Evolutionary conservation across 2,888 invertebrate species (phyloP), one percentile per base, ranked within the genome.

Genomic region (Leucophora obtusa): DNA sequence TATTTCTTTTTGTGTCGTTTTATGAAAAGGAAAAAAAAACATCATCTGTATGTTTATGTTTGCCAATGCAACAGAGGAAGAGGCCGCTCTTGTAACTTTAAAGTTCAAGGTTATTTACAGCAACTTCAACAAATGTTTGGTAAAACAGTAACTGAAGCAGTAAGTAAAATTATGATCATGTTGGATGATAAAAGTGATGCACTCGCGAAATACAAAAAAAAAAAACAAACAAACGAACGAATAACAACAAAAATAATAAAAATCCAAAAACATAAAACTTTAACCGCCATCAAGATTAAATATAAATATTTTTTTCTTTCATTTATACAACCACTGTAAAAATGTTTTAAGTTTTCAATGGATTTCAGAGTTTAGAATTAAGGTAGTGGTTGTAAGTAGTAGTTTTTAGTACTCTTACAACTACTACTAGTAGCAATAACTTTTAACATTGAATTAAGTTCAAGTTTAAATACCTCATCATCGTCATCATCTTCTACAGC

Each of bases 21-120:
- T 68, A 54, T 65, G 60, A 66, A 66, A 43, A 28, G 56, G 50
- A 62, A 21, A 63, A 47, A 68, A 69, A 75, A 51, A 58, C 47
- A 54, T 60, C 65, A 28, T 58, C 35, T 60, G 28, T 56, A 53
- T 33, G 53, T 56, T 43, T 24, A 33, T 69, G 50, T 74, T 77
- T 62, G 56, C 70, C 65, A 66, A 60, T 70, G 65, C 56, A 43
- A 38, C n/a, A 28, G 28, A 1, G 6, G 38, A 74, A 74, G 43
- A 62, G 72, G 63, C 75, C 62, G 56, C 63, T 70, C 53, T 53
- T 74, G 69, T 62, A 81, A 66, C 73, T 70, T 17, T 74, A 83
- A 84, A 87, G 87, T 87, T 87, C 87, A 87, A 87, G 87, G 87
- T 86, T 87, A 85, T 83, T 85, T 84, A 84, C 84, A 85, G 85